phyloP scores from a whole-genome alignment of 1,140 invertebrate genomes.

The Drosophila obscura region DNA sequence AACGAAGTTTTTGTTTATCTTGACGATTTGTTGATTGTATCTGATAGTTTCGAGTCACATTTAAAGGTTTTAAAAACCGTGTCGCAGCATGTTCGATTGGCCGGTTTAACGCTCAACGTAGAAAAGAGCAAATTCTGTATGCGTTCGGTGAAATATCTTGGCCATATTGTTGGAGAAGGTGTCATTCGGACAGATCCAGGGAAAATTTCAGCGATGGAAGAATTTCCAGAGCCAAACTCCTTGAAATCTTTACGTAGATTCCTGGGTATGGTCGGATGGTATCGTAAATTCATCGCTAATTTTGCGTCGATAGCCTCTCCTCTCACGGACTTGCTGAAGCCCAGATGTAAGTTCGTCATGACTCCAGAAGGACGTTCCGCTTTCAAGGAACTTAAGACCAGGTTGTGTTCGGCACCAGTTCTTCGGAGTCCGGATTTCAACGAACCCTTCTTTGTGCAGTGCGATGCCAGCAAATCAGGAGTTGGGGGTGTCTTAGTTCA shows the following conservation, averaged over 20 bases:
- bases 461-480: background rate
- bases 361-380: background rate
- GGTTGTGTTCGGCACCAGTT: too few relatives aligned
- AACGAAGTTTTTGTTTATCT: too few relatives aligned
- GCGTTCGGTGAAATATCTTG: constrained; percentile 3
- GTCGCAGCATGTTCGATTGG: too few relatives aligned
- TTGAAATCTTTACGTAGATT: background rate
- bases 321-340: background rate
- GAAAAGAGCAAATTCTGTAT: constrained; percentile 21
- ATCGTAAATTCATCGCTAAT: background rate
- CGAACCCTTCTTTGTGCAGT: background rate
- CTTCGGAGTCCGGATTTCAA: too few relatives aligned
- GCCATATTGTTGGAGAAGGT: constrained; percentile 14
- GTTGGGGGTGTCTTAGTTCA: background rate
- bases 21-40: too few relatives aligned
- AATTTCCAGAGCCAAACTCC: background rate
- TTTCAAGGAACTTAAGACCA: background rate
- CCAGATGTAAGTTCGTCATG: background rate
- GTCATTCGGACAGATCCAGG: constrained; percentile 10
- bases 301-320: background rate
- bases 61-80: too few relatives aligned
- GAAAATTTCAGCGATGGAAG: constrained; percentile 2
- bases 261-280: background rate
- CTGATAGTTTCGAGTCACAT: too few relatives aligned
- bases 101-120: too few relatives aligned